Percentiles rank a stretch among this genome's conserved stretches.
Evolutionary conservation across 1,140 invertebrate species (phyloP).

Genomic region (Zaprionus africanus): DNA sequence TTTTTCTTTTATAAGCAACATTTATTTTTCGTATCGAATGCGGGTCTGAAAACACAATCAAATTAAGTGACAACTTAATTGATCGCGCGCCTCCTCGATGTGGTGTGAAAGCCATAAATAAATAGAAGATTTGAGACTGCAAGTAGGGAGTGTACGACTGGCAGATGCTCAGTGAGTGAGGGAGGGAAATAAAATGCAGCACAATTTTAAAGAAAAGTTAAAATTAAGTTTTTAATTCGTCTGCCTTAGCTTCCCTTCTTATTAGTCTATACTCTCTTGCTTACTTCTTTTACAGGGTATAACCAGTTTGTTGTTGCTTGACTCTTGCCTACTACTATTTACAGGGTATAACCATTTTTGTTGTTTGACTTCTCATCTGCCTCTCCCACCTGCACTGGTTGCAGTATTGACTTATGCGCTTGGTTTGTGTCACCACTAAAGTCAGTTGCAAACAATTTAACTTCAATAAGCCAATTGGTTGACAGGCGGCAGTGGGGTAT

Average conservation of each 20-base stretch:
- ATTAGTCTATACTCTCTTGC: neutral
- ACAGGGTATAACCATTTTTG: neutral
- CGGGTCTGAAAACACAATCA: slow-evolving; percentile 56
- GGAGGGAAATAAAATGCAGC: neutral
- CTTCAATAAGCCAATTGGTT: slow-evolving; percentile 62
- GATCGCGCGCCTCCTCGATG: slow-evolving; percentile 39
- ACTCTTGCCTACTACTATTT: neutral
- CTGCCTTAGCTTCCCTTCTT: neutral
- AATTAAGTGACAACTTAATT: slow-evolving; percentile 76
- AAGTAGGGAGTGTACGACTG: neutral
- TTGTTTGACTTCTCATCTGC: neutral
- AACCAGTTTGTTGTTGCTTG: too few relatives aligned
- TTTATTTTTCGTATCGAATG: slow-evolving; percentile 45
- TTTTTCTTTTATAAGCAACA: slow-evolving; percentile 24
- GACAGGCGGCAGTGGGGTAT: slow-evolving; percentile 2
- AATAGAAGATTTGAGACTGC: neutral
- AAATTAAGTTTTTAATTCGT: neutral
- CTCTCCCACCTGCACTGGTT: neutral
- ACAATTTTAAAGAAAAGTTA: too few relatives aligned
- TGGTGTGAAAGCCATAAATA: slow-evolving; percentile 70
- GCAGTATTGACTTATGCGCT: neutral
- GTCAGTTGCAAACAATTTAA: slow-evolving; percentile 63
- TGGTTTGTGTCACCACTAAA: slow-evolving; percentile 18
- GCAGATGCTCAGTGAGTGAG: neutral
- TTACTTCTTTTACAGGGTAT: neutral